These are phyloP conservation scores for Drosophila borborema DNA, from an alignment of 2,888 invertebrate genomes.

Conservation along the genomic window DNA sequence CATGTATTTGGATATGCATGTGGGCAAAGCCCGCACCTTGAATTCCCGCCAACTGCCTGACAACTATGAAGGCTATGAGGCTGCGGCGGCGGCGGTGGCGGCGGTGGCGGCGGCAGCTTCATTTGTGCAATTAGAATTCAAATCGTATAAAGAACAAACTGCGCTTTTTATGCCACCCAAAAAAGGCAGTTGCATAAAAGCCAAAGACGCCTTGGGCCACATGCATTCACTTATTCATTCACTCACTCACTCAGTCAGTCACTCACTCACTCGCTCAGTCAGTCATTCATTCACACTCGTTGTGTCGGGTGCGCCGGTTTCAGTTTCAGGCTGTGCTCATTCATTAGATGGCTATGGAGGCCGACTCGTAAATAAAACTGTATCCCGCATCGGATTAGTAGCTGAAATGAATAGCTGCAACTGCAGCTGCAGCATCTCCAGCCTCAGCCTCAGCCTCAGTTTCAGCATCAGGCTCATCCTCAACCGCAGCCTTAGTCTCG, in stretches of 20 bases:
- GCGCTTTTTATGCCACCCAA: conserved; percentile 50
- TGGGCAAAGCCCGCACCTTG: conserved; percentile 35
- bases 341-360: conserved; percentile 61
- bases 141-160: conserved; percentile 57
- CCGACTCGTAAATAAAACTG: conserved; percentile 61
- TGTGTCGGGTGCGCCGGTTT: conserved; percentile 41
- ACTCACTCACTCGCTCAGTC: conserved; percentile 23
- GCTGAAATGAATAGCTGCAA: conserved; percentile 66
- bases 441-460: conserved; percentile 1
- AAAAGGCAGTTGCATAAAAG: conserved; percentile 36
- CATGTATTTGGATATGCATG: neutral
- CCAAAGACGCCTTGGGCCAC: conserved; percentile 44
- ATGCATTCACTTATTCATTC: conserved; percentile 33
- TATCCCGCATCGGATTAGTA: conserved; percentile 70
- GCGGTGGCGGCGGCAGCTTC: conserved; percentile 33
- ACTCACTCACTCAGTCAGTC: conserved; percentile 15
- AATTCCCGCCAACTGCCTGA: conserved; percentile 26
- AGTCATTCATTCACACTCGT: conserved; percentile 51
- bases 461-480: neutral
- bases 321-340: conserved; percentile 56
- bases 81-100: neutral
- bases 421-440: conserved; percentile 7
- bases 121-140: conserved; percentile 64
- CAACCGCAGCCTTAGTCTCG: neutral
- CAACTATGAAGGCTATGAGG: conserved; percentile 4